phyloP scores from a whole-genome alignment of 2,888 invertebrate genomes.

The Spodoptera exigua region DNA sequence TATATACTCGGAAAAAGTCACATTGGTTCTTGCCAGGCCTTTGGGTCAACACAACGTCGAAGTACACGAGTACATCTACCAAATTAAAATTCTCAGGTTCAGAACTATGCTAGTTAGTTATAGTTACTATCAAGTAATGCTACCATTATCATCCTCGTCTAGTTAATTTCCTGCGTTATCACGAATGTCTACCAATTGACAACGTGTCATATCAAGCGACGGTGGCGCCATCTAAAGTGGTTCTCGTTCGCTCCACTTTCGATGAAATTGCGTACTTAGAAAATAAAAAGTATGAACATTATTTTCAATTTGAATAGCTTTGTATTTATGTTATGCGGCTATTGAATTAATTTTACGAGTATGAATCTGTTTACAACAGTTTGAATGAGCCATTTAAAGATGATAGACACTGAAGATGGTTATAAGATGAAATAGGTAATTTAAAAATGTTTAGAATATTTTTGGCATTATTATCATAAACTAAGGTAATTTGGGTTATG shows the following conservation, averaged over 20 bases:
- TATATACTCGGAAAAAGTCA: no score
- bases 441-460: no score
- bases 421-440: no score
- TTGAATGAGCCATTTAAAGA: background rate
- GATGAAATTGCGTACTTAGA: slow-evolving; percentile 1
- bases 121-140: no score
- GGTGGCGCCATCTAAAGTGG: slow-evolving; percentile 34
- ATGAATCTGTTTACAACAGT: background rate
- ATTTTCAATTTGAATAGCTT: slow-evolving; percentile 1
- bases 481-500: no score
- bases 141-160: background rate
- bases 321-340: background rate
- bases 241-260: slow-evolving; percentile 23
- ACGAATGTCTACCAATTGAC: slow-evolving; percentile 9
- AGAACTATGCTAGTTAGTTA: no score
- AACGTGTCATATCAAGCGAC: slow-evolving; percentile 48
- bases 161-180: slow-evolving; percentile 19
- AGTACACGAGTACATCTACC: no score
- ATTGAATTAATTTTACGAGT: background rate
- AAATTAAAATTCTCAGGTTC: no score
- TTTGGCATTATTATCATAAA: no score
- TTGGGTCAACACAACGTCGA: no score
- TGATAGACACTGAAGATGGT: background rate
- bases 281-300: background rate
- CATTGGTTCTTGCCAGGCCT: no score